phyloP scores from a whole-genome alignment of 2,888 invertebrate genomes.

The Trissolcus brochymenae region DNA sequence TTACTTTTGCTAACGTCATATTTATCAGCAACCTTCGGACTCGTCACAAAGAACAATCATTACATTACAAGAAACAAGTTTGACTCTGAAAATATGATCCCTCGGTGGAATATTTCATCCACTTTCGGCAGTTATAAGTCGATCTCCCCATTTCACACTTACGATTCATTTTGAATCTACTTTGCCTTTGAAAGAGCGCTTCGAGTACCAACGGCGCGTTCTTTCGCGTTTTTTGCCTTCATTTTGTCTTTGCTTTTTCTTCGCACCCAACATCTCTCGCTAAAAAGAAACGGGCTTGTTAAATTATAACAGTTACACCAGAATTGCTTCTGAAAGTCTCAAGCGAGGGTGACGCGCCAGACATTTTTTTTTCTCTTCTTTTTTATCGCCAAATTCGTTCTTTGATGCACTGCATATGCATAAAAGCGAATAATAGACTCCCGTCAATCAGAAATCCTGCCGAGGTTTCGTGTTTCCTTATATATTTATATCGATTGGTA shows the following conservation, averaged over 20 bases:
- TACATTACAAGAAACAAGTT: slow-evolving; percentile 36
- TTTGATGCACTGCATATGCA: slow-evolving; percentile 35
- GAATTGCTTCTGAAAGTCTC: slow-evolving; percentile 43
- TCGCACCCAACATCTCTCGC: slow-evolving; percentile 1
- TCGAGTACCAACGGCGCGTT: slow-evolving; percentile 37
- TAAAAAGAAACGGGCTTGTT: slow-evolving; percentile 42
- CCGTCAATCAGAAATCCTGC: slow-evolving; percentile 53
- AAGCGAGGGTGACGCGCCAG: slow-evolving; percentile 36
- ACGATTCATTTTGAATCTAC: slow-evolving; percentile 47
- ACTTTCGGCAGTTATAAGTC: slow-evolving; percentile 47
- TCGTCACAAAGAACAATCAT: slow-evolving; percentile 29
- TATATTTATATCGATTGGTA: slow-evolving; percentile 37
- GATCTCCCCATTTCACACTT: slow-evolving; percentile 52
- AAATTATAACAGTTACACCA: slow-evolving; percentile 45
- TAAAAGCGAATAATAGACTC: slow-evolving; percentile 35
- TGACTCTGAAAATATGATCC: slow-evolving; percentile 28
- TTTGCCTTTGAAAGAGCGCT: slow-evolving; percentile 39
- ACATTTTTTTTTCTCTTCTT: slow-evolving; percentile 18
- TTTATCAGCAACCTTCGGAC: not conserved
- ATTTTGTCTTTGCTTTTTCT: slow-evolving; percentile 44
- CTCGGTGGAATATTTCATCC: slow-evolving; percentile 40
- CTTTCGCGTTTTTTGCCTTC: slow-evolving; percentile 21
- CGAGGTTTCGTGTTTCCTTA: slow-evolving; percentile 52
- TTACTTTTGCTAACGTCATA: too few relatives aligned
- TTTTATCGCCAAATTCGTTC: slow-evolving; percentile 21